These are phyloP conservation scores for Rhodeus uyekii DNA, from an alignment of 2,797 vertebrate species.

Conservation along the genomic window DNA sequence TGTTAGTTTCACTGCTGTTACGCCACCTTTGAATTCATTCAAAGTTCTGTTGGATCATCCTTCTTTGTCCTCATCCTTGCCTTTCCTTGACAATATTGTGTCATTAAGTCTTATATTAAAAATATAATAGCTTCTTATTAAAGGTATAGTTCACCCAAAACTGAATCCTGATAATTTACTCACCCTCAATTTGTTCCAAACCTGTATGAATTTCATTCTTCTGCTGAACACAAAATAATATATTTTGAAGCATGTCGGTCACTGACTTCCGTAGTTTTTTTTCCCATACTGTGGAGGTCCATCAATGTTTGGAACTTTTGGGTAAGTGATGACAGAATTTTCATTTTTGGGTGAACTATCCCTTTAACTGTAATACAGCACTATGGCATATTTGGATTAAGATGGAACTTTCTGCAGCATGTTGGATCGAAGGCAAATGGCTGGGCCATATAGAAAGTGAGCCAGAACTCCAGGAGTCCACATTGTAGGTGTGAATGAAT, in stretches of 20 bases:
- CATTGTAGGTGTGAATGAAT: constrained; percentile 59
- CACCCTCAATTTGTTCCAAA: too few relatives aligned
- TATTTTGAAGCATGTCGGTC: neutral
- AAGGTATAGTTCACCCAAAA: neutral
- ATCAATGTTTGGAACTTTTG: neutral
- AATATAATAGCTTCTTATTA: neutral
- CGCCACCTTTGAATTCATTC: too few relatives aligned
- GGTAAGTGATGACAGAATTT: neutral
- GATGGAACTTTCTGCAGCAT: constrained; percentile 19
- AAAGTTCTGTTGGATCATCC: too few relatives aligned
- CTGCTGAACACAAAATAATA: neutral
- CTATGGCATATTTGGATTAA: neutral
- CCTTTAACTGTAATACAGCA: neutral
- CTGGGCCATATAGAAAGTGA: neutral
- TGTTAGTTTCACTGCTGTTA: too few relatives aligned
- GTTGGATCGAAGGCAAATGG: constrained; percentile 44
- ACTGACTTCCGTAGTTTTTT: too few relatives aligned
- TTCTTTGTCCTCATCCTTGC: too few relatives aligned
- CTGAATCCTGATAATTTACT: neutral
- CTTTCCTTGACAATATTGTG: too few relatives aligned
- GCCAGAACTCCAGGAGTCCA: constrained; percentile 47
- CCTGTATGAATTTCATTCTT: too few relatives aligned
- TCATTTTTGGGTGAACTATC: neutral
- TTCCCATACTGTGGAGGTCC: neutral
- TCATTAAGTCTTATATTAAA: neutral